Percentiles rank a stretch among this genome's conserved stretches.
Evolutionary conservation across 2,113 vertebrate species (phyloP).

Genomic region (Silurus asotus): DNA sequence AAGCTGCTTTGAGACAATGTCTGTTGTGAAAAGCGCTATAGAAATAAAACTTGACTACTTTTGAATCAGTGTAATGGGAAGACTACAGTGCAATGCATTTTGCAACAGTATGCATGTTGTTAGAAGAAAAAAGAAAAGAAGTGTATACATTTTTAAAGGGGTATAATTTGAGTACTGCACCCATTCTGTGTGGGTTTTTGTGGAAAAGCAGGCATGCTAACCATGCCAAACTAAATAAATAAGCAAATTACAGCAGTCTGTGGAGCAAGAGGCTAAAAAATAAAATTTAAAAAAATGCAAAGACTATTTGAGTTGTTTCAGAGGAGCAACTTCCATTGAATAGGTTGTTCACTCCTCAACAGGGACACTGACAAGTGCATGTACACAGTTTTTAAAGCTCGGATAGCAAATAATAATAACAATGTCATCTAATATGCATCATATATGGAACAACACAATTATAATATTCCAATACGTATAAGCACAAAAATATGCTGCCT

Average conservation of each 20-base stretch:
- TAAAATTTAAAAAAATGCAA: neutral
- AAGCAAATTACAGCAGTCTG: neutral
- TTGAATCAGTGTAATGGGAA: neutral
- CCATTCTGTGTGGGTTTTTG: neutral
- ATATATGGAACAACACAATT: neutral
- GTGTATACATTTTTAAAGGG: neutral
- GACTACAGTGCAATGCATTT: neutral
- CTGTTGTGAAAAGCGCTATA: no score
- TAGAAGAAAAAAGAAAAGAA: neutral
- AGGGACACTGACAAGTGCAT: neutral
- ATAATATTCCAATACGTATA: neutral
- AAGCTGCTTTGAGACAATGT: no score
- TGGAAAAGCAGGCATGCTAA: no score
- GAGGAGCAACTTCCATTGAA: neutral
- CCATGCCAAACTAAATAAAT: neutral
- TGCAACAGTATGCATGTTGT: neutral
- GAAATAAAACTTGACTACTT: no score
- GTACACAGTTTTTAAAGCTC: neutral
- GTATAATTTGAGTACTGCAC: neutral
- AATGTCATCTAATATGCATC: neutral
- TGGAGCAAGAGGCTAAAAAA: neutral
- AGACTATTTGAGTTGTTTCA: neutral
- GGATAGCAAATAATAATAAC: neutral
- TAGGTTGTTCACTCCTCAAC: neutral
- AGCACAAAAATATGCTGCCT: neutral